Percentiles rank a stretch among this genome's conserved stretches.
phyloP scores from a whole-genome alignment of 1,140 invertebrate genomes.

The Magallana gigas region DNA sequence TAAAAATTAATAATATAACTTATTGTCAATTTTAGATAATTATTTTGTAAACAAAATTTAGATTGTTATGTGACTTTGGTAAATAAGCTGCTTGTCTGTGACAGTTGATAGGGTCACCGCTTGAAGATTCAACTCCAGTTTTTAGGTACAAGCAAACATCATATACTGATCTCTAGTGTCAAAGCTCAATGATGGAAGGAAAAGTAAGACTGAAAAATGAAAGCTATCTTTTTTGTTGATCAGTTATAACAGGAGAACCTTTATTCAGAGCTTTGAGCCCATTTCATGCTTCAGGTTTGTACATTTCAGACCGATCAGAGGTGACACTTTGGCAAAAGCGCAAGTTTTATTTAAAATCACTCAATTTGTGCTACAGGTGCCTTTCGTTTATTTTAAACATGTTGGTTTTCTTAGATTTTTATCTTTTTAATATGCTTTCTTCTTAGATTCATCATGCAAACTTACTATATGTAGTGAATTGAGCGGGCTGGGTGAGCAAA shows the following conservation, averaged over 20 bases:
- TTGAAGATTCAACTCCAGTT: not conserved
- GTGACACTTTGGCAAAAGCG: conserved; percentile 20
- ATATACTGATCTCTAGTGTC: not conserved
- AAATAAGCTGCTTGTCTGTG: no score
- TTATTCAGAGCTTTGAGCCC: not conserved
- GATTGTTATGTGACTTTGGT: no score
- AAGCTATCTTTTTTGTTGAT: conserved; percentile 5
- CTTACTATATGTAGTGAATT: not conserved
- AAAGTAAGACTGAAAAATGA: not conserved
- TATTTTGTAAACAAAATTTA: no score
- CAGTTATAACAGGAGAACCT: conserved; percentile 9
- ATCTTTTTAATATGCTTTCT: conserved; percentile 20
- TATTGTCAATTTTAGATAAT: no score
- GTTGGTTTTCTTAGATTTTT: conserved; percentile 8
- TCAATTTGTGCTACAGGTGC: not conserved
- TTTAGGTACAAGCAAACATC: not conserved
- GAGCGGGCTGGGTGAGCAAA: not conserved
- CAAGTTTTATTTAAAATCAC: not conserved
- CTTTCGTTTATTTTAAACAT: not conserved
- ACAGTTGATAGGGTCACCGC: no score
- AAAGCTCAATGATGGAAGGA: conserved; percentile 4
- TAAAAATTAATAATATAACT: no score
- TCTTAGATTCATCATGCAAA: conserved; percentile 8
- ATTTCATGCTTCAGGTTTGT: conserved; percentile 22
- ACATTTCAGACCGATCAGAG: not conserved